Conservation (phyloP, 37 sponge, comb jelly and placozoan species). For the Agelas oroides region DNA sequence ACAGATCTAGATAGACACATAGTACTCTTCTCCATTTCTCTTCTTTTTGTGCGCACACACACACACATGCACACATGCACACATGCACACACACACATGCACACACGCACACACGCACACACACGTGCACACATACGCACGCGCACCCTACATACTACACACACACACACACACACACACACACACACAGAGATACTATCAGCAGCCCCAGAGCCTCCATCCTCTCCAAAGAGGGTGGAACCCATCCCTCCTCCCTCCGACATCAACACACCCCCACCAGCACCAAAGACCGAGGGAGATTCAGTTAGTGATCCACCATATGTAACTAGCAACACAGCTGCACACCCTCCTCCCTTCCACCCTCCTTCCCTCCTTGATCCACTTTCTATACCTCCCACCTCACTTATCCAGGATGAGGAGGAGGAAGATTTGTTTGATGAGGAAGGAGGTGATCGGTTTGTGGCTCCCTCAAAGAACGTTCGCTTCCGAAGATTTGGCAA, state of each 20-base stretch:
- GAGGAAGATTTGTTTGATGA: conserved; percentile 44
- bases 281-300: conserved; percentile 18
- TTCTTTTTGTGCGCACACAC: no score
- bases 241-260: conserved; percentile 63
- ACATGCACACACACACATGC: no score
- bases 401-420: no score
- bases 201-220: neutral
- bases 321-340: no score
- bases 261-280: conserved; percentile 58
- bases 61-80: no score
- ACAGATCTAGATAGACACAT: no score
- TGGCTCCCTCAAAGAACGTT: conserved; percentile 33
- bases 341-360: neutral
- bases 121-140: neutral
- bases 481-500: conserved; percentile 71
- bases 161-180: no score
- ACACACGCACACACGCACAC: neutral
- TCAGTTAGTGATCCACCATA: conserved; percentile 51
- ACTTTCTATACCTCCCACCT: neutral
- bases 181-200: no score
- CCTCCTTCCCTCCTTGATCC: no score
- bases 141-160: neutral
- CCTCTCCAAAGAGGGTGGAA: neutral
- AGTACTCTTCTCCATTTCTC: no score
- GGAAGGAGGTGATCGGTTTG: conserved; percentile 57